Conservation (phyloP, 1,140 invertebrate genomes). For the Listronotus oregonensis region DNA sequence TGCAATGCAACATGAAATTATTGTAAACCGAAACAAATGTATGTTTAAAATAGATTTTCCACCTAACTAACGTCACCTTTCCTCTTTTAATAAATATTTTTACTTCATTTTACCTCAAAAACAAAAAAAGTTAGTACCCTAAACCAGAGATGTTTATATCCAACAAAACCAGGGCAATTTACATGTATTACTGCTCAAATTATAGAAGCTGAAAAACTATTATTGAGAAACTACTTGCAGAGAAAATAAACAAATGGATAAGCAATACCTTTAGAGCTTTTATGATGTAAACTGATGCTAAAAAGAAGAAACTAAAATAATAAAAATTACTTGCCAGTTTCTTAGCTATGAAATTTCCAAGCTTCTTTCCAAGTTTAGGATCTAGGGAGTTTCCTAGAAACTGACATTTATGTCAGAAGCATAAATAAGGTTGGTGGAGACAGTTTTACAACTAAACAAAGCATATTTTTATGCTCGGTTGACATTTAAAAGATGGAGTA, state of each 20-base stretch:
- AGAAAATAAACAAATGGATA: neutral
- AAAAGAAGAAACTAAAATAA: slow-evolving; percentile 1
- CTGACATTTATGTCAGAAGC: slow-evolving; percentile 16
- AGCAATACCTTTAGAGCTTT: neutral
- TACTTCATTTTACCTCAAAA: no score
- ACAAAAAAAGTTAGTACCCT: neutral
- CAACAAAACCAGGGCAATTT: neutral
- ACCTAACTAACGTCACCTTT: no score
- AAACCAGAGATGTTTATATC: neutral
- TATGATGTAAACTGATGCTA: neutral
- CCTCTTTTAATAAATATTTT: no score
- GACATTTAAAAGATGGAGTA: no score
- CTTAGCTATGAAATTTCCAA: slow-evolving; percentile 34
- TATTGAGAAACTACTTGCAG: neutral
- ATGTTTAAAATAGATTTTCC: no score
- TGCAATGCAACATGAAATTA: no score
- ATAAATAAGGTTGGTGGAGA: neutral
- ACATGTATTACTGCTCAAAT: neutral
- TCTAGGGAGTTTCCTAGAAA: slow-evolving; percentile 34
- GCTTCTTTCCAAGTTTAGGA: slow-evolving; percentile 31
- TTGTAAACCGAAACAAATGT: no score
- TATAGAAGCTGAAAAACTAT: neutral
- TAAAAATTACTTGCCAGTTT: slow-evolving; percentile 38
- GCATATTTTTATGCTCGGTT: neutral
- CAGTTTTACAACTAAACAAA: neutral